Evolutionary conservation across 2,888 invertebrate species (phyloP), one percentile per base, ranked within the genome.

Genomic region (Diadromus collaris): DNA sequence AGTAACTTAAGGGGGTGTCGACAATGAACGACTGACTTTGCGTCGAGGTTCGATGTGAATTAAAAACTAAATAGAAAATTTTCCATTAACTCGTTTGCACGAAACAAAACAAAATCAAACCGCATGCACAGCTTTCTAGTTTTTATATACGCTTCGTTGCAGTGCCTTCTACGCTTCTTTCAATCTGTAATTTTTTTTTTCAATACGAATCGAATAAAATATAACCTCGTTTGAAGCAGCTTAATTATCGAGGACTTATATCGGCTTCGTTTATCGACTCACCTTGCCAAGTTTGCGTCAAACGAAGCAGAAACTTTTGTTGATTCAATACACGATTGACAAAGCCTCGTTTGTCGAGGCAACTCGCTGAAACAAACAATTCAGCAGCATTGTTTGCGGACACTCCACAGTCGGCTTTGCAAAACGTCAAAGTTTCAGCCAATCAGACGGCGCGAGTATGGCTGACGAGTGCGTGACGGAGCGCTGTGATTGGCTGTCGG

Each of bases 381-480:
- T 48, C 46, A 19, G 19, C 56, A 56, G 29, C 29, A 56, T 29
- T 27, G 38, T 41, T 41, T 13, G 27, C 29, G 56, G 13, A 56
- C 27, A 56, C 24, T 29, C 29, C 16, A 16, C 0, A 56, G 54
- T 54, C 27, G 27, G 13, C 13, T 27, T 27, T 51, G 51, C 16
- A n/a, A 56, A 56, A 56, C 56, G 56, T 54, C 54, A 54, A 54
- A 54, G 4, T 29, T 56, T 29, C 29, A n/a, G 6, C 56, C 27
- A 56, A 56, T 56, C 27, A 56, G 13, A 29, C 16, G 6, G 29
- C 56, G 27, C 16, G 27, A 29, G 27, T 29, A 24, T 16, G 27
- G 27, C 29, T 16, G 29, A 27, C n/a, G 56, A 56, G 56, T 29
- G 56, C 13, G 16, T n/a, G 27, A 56, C 56, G 56, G 27, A 6